Evolutionary conservation across 2,113 vertebrate genomes (phyloP), one percentile per base, ranked within the genome.

Genomic region (Petrocephalus microphthalmus): DNA sequence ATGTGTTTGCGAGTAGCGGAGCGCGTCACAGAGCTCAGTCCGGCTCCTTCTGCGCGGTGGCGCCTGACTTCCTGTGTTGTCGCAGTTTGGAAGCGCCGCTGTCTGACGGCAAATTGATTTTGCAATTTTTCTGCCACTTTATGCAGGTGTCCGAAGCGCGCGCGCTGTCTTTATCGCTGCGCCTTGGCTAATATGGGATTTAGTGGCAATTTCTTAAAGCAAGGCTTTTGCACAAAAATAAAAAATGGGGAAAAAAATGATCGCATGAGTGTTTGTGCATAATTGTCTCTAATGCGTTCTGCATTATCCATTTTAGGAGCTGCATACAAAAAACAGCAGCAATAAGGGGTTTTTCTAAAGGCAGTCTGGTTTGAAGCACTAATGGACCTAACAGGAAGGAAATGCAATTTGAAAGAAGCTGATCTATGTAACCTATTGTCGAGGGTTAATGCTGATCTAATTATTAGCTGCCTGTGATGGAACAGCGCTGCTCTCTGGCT

Each of bases 351-450:
- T 96, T 83, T 96, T 97, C 96, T 96, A 94, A 96, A 97, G 96
- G 96, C 96, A 95, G 96, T 97, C 96, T 96, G 96, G 95, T 95
- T 95, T 95, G 88, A 90, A 89, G 94, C 94, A 90, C 96, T 98
- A 97, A 99, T 97, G 96, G 97, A 95, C 94, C 93, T 96, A 96
- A 97, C 95, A 96, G 96, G 96, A 96, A 97, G 97, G 96, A 97
- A 98, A 97, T 97, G 96, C 96, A 97, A 97, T 97, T 97, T 96
- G 96, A 97, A 97, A 97, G 96, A 96, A 96, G 96, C 96, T 97
- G 97, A 97, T 97, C 97, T 97, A 97, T 96, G 95, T 95, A 96
- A 96, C 96, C 95, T 96, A 96, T 96, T 96, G 97, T 96, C 94
- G 96, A 95, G 95, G 91, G 95, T 96, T 96, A 96, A 96, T 96